A percentile compares a stretch with the other conserved stretches of the same genome.
Conservation (phyloP, 2,113 vertebrate species). For the Carlito syrichta region DNA sequence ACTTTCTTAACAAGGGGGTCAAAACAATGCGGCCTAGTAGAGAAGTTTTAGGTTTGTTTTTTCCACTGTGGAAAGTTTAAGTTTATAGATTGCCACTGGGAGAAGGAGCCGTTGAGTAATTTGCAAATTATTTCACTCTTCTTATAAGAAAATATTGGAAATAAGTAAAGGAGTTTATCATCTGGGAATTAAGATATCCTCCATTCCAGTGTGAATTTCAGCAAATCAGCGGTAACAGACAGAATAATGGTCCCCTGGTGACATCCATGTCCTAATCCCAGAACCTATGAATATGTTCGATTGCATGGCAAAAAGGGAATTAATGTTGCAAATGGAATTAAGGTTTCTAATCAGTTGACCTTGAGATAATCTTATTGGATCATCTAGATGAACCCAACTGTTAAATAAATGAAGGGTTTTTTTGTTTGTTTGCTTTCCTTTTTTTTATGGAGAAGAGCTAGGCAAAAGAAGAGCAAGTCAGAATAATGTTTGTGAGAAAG, state of each 20-base stretch:
- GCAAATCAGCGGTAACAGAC: background rate
- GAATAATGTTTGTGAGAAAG: background rate
- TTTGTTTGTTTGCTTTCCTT: background rate
- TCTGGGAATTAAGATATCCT: background rate
- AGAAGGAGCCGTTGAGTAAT: background rate
- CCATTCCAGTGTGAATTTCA: background rate
- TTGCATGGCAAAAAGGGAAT: background rate
- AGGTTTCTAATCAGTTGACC: background rate
- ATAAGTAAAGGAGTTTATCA: background rate
- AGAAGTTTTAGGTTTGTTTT: background rate
- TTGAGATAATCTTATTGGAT: background rate
- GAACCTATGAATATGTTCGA: background rate
- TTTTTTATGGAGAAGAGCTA: background rate
- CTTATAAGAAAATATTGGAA: background rate
- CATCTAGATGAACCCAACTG: background rate
- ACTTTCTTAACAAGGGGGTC: background rate
- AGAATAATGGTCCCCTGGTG: background rate
- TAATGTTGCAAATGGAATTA: background rate
- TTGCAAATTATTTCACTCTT: background rate
- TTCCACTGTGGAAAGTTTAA: background rate
- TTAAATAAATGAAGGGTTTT: background rate
- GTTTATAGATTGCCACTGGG: background rate
- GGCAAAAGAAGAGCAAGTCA: background rate
- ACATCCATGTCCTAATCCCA: background rate
- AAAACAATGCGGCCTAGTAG: background rate